Percentiles rank a stretch among this genome's conserved stretches.
These are phyloP conservation scores for Heliconius cydno DNA, from an alignment of 2,888 invertebrate species.

Conservation along the genomic window DNA sequence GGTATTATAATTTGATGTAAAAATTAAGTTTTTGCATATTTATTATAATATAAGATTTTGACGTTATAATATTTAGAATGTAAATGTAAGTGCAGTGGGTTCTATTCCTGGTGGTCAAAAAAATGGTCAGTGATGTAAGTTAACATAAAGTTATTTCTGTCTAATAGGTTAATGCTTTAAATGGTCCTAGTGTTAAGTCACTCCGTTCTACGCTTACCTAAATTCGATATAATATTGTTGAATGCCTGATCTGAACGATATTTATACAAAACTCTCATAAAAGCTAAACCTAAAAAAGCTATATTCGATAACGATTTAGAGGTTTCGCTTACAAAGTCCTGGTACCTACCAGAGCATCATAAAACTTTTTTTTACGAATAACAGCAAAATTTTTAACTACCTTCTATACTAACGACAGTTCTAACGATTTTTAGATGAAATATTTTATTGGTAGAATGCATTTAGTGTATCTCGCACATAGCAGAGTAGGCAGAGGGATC, in stretches of 20 bases:
- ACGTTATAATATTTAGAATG: neutral
- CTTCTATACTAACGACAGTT: constrained; percentile 58
- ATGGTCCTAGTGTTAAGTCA: neutral
- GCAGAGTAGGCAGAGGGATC: neutral
- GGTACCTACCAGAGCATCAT: constrained; percentile 41
- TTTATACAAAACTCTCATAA: neutral
- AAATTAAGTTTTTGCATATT: neutral
- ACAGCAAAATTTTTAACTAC: constrained; percentile 53
- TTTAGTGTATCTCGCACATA: constrained; percentile 23
- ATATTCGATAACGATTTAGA: constrained; percentile 49
- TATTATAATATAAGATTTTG: neutral
- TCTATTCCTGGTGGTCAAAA: neutral
- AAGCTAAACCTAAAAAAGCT: constrained; percentile 38
- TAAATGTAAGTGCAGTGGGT: neutral
- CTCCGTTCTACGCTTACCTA: neutral
- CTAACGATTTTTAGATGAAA: constrained; percentile 47
- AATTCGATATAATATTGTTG: neutral
- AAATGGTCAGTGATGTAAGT: neutral
- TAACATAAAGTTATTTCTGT: neutral
- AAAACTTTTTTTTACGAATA: constrained; percentile 46
- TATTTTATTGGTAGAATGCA: constrained; percentile 44
- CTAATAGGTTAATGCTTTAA: neutral
- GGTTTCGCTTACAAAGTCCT: constrained; percentile 48
- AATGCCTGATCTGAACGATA: neutral
- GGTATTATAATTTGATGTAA: constrained; percentile 12